phyloP scores from a whole-genome alignment of 2,113 vertebrate species.

The Ginglymostoma cirratum region DNA sequence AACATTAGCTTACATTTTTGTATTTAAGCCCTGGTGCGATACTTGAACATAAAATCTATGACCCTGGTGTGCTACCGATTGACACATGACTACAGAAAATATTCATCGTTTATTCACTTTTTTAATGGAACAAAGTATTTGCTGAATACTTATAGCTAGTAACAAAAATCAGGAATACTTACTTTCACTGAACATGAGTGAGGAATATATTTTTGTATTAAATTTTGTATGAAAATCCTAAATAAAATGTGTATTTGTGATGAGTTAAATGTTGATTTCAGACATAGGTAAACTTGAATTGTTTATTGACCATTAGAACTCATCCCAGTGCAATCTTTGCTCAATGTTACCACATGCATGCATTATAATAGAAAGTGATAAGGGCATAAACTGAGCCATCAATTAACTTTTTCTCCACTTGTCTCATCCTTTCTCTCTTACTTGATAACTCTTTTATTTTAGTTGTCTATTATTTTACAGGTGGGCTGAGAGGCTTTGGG shows the following conservation, averaged over 20 bases:
- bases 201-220: neutral
- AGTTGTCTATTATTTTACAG: neutral
- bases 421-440: neutral
- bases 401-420: neutral
- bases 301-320: neutral
- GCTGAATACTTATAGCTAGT: neutral
- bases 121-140: neutral
- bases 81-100: neutral
- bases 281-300: neutral
- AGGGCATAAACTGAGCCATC: neutral
- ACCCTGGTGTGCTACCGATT: neutral
- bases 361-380: neutral
- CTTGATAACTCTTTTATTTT: neutral
- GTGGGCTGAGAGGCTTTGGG: too few species aligned
- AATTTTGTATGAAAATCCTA: neutral
- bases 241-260: neutral
- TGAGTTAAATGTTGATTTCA: neutral
- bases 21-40: neutral
- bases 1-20: neutral
- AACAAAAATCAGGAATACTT: neutral
- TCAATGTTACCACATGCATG: neutral
- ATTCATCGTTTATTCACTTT: neutral
- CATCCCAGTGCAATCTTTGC: neutral
- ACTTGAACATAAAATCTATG: neutral
- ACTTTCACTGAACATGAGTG: neutral